Evolutionary conservation across 2,888 invertebrate genomes (phyloP).

Genomic region (Ectobius pallidus): DNA sequence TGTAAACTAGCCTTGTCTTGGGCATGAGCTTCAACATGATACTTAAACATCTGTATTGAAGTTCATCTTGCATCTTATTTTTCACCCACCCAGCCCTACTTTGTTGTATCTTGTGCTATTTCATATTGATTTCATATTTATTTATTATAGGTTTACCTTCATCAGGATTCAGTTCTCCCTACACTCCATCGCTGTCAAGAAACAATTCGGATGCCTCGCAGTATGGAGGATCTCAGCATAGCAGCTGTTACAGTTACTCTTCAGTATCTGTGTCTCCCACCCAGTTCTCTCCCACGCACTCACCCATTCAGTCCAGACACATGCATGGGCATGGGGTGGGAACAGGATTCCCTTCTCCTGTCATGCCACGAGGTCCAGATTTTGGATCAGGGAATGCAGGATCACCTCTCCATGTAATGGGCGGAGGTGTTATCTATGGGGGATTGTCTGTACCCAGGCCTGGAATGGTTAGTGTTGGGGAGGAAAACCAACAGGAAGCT

Average conservation of each 20-base stretch:
- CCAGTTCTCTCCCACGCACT: slow-evolving; percentile 83
- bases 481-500: slow-evolving; percentile 37
- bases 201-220: slow-evolving; percentile 92
- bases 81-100: no score
- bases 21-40: no score
- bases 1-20: no score
- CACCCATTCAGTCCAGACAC: slow-evolving; percentile 66
- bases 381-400: slow-evolving; percentile 32
- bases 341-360: slow-evolving; percentile 48
- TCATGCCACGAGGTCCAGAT: slow-evolving; percentile 39
- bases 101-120: no score
- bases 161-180: slow-evolving; percentile 59
- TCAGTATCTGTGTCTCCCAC: slow-evolving; percentile 60
- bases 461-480: slow-evolving; percentile 27
- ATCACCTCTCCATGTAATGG: slow-evolving; percentile 44
- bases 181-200: slow-evolving; percentile 83
- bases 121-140: no score
- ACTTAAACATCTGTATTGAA: no score
- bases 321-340: slow-evolving; percentile 44
- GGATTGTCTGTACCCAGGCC: slow-evolving; percentile 34
- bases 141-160: slow-evolving; percentile 55
- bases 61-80: no score
- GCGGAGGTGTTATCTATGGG: slow-evolving; percentile 40
- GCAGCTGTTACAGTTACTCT: slow-evolving; percentile 69
- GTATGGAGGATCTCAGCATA: slow-evolving; percentile 77